Base-by-base conservation (phyloP, 2,888 invertebrate species). In the Troides oblongomaculatus region DNA sequence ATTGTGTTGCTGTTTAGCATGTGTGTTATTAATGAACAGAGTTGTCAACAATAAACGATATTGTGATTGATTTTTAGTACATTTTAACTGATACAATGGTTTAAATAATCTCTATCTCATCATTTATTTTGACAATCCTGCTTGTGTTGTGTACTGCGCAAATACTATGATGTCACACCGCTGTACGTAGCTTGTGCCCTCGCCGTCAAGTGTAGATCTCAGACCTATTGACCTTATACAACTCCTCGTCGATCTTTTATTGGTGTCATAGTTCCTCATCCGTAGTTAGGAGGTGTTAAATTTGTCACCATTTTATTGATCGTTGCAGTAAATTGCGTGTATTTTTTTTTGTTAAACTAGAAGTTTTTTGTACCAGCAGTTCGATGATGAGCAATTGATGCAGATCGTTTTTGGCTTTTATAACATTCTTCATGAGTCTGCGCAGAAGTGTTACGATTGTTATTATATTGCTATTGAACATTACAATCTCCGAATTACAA, bases 121-220 rank as follows among this genome's bases (percentile, higher is more conserved):
- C n/a, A 58, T 21, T 36, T 23, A 62, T 53, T 50, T 65, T 66
- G 66, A 66, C 18, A 62, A 66, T 59, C 58, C 59, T 66, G 17
- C 63, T 69, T 3, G 65, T 66, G 62, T 61, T 71, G 67, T 70
- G 50, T 74, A 68, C 72, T 70, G 10, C 30, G 66, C 72, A 72
- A 78, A 65, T 79, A 76, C 76, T 17, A 78, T 78, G 30, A 46
- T 84, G 84, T 86, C 80, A 74, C 79, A 74, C 79, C 84, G 86
- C 81, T 85, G 86, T 87, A 85, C 88, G 89, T 88, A 88, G 90
- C 89, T 86, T 89, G 87, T 78, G 82, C 81, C 84, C 83, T 88
- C 85, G 85, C 78, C 79, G 79, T 85, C 89, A 89, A 90, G 90
- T 87, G 88, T 92, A 91, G 91, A 91, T 62, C 81, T 75, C 81